phyloP scores from a whole-genome alignment of 2,113 vertebrate species.

The Mustelus asterias region DNA sequence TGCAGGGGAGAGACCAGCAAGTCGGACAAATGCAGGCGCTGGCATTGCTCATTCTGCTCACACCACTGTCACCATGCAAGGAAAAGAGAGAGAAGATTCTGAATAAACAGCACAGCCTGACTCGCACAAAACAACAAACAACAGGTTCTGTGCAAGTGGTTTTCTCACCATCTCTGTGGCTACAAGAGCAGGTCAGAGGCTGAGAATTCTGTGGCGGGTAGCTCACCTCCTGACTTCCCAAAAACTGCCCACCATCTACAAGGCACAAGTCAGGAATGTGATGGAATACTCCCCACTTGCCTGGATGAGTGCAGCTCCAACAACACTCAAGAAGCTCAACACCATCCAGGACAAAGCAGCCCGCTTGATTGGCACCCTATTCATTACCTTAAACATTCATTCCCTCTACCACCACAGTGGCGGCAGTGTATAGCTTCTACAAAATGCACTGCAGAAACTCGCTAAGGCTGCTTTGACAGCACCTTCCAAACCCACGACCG shows the following conservation, averaged over 20 bases:
- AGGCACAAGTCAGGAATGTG: neutral
- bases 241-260: neutral
- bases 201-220: neutral
- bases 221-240: neutral
- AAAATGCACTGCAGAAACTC: neutral
- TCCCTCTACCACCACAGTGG: neutral
- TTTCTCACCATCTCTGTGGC: too few species aligned
- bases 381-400: neutral
- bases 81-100: neutral
- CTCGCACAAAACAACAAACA: neutral
- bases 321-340: neutral
- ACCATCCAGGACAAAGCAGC: neutral
- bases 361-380: neutral
- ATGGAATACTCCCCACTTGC: neutral
- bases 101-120: neutral
- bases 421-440: neutral
- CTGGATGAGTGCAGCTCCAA: neutral
- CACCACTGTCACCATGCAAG: constrained; percentile 67
- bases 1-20: constrained; percentile 76
- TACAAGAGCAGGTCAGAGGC: too few species aligned
- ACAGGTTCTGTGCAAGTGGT: neutral
- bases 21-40: constrained; percentile 69
- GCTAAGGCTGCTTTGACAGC: neutral
- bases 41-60: constrained; percentile 70
- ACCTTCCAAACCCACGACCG: neutral